phyloP scores from a whole-genome alignment of 1,140 invertebrate species.

The Apocrypta bakeri region DNA sequence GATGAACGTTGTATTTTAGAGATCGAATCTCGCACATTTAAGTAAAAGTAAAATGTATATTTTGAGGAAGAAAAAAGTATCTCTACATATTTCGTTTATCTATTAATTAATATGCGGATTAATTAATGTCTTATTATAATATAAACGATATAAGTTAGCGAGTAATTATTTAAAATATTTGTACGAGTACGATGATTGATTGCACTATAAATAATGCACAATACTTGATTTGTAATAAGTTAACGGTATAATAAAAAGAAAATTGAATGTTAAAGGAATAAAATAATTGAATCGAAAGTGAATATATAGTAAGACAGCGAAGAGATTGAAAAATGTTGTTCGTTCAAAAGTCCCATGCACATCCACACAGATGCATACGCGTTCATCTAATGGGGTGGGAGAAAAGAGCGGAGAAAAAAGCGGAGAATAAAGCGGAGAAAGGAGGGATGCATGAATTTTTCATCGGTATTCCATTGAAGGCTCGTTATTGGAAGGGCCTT shows the following conservation, averaged over 20 bases:
- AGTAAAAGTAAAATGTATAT: neutral
- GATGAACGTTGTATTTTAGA: too few species aligned
- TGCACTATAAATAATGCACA: constrained; percentile 52
- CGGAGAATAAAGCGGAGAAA: neutral
- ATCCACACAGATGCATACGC: too few species aligned
- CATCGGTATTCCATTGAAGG: neutral
- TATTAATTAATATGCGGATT: neutral
- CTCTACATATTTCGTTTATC: constrained; percentile 21
- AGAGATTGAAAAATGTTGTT: neutral
- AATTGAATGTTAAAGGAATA: constrained; percentile 44
- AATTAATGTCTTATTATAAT: neutral
- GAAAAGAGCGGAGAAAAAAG: too few species aligned
- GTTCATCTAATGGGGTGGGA: too few species aligned
- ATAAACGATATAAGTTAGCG: neutral
- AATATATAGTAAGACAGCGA: neutral
- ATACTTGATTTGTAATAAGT: constrained; percentile 36
- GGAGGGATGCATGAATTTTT: neutral
- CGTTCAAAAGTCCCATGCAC: neutral
- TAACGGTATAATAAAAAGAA: constrained; percentile 30
- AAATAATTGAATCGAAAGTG: constrained; percentile 9
- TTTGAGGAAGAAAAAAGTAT: neutral
- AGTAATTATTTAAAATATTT: constrained; percentile 42
- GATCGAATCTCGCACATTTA: neutral
- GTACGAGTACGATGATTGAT: constrained; percentile 32
- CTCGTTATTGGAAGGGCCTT: neutral